Evolutionary conservation across 2,113 vertebrate species (phyloP), one percentile per base, ranked within the genome.

Genomic region (Balaeniceps rex): DNA sequence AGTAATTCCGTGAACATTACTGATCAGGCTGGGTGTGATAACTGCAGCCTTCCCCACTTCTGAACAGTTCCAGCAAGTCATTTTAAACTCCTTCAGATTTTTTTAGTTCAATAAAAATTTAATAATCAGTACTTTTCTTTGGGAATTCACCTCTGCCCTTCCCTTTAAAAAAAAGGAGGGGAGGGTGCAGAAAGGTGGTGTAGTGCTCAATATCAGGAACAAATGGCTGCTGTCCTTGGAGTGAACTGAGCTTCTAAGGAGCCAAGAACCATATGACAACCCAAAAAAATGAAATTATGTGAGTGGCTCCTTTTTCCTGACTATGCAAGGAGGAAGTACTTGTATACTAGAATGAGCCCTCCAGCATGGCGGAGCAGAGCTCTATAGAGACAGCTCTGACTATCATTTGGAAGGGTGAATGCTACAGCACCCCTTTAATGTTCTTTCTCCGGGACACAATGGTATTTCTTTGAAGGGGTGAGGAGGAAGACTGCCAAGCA

Each of bases 401-500:
- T 96, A 88, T 93, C 94, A 94, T 94, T 96, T 95, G 96, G 88
- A 96, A 97, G 95, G 87, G 52, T 74, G 40, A 94, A 91, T 83
- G 78, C 83, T 95, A 77, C 92, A 88, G 66, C 92, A 91, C 84
- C 64, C 92, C 42, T 52, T 72, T 46, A 83, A 86, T 4, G n/a
- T 46, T 88, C 52, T 77, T 83, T 74, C 80, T 92, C 36, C 36
- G 72, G 75, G 79, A 81, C 63, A 81, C 26, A 76, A 71, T 17
- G 34, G 17, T 19, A 63, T 80, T 91, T 75, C 65, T 87, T 74
- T 83, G 78, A 89, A 94, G 49, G 63, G 58, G 25, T 57, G 58
- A 80, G 63, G 36, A 83, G 55, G 54, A 88, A 91, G 63, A 40
- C 66, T 76, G 36, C 25, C 34, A 61, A 72, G 60, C 78, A 74